Evolutionary conservation across 2,888 invertebrate species (phyloP), one percentile per base, ranked within the genome.

Genomic region (Branchipolynoe longqiensis): DNA sequence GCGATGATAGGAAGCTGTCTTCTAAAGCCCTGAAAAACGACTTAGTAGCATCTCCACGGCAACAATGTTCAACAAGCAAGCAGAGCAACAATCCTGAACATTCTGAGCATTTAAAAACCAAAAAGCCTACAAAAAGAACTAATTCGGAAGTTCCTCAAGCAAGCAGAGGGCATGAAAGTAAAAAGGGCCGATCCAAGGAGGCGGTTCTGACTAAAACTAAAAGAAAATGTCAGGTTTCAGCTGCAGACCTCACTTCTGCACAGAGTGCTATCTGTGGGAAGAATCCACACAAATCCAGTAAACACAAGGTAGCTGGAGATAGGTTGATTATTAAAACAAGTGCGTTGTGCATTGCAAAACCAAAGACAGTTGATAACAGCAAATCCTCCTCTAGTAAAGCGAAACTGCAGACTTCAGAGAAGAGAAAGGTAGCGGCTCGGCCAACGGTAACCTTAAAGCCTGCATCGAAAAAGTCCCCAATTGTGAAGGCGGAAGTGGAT

Each of bases 401-500:
- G 12, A 2, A 8, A n/a, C n/a, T n/a, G n/a, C n/a, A n/a, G n/a
- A n/a, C n/a, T n/a, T n/a, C n/a, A n/a, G n/a, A n/a, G n/a, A n/a
- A n/a, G n/a, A n/a, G n/a, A n/a, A n/a, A n/a, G n/a, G n/a, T n/a
- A n/a, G n/a, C n/a, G n/a, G n/a, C n/a, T n/a, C n/a, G n/a, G n/a
- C n/a, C n/a, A n/a, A n/a, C n/a, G n/a, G n/a, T n/a, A n/a, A n/a
- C 48, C 36, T 12, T 3, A 3, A 38, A 12, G n/a, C n/a, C 36
- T 4, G 31, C 69, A 31, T 36, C 69, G 64, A 85, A 31, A 25
- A 56, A 81, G 78, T 22, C 41, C 25, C 38, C 38, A 74, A 85
- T 25, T 28, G 28, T 82, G 62, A 85, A 73, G 36, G 62, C 56
- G 48, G 89, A 28, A 41, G 48, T 48, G 0, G 69, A 69, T 1